These are phyloP conservation scores for Pungitius pungitius DNA, from an alignment of 2,113 vertebrate species.

Conservation along the genomic window DNA sequence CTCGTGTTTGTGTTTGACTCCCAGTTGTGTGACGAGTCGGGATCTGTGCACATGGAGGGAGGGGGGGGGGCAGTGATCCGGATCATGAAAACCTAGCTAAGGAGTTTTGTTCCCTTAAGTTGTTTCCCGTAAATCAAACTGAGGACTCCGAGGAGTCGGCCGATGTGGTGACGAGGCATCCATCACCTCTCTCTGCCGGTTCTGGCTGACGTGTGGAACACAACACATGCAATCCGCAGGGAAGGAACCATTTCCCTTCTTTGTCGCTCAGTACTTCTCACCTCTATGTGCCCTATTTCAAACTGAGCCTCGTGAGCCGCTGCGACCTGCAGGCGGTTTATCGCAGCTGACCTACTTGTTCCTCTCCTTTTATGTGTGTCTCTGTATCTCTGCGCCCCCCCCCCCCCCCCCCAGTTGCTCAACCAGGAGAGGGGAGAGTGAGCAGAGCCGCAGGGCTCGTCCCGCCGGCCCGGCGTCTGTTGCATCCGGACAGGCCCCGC, in stretches of 20 bases:
- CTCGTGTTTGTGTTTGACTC: not conserved
- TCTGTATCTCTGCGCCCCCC: not conserved
- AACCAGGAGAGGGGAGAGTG: too few relatives aligned
- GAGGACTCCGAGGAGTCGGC: too few relatives aligned
- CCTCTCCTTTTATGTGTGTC: not conserved
- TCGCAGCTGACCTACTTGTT: not conserved
- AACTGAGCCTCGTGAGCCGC: not conserved
- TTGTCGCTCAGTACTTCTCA: not conserved
- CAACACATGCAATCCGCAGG: not conserved
- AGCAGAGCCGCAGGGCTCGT: too few relatives aligned
- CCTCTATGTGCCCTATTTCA: not conserved
- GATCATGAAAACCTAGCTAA: too few relatives aligned
- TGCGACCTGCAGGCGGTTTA: slow-evolving; percentile 19
- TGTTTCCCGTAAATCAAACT: not conserved
- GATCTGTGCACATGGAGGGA: not conserved
- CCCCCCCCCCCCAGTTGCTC: not conserved
- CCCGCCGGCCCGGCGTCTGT: not conserved
- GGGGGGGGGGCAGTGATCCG: not conserved
- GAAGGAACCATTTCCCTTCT: not conserved
- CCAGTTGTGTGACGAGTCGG: not conserved
- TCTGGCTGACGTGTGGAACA: not conserved
- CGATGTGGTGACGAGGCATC: too few relatives aligned
- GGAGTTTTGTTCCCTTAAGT: too few relatives aligned
- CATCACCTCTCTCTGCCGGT: too few relatives aligned
- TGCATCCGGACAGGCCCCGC: not conserved